A percentile compares a stretch with the other conserved stretches of the same genome.
phyloP scores from a whole-genome alignment of 2,797 vertebrate species.

The Miichthys miiuy region DNA sequence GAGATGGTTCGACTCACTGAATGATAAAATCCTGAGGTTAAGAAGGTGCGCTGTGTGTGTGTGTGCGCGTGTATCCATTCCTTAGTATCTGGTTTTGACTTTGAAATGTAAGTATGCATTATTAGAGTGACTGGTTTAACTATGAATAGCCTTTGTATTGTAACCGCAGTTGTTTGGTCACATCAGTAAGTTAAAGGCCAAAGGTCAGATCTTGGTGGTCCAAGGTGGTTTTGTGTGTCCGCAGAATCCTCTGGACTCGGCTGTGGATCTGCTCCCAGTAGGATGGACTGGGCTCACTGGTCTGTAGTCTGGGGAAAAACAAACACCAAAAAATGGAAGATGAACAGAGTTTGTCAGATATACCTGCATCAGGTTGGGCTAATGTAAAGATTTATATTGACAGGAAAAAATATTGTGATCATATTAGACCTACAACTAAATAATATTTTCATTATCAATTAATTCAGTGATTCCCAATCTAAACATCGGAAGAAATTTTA shows the following conservation, averaged over 20 bases:
- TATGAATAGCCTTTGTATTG: background rate
- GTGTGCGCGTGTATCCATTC: background rate
- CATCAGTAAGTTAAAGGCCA: slow-evolving; percentile 37
- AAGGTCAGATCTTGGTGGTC: slow-evolving; percentile 64
- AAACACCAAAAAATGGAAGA: background rate
- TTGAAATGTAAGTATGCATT: background rate
- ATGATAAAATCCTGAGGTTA: slow-evolving; percentile 34
- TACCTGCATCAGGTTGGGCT: background rate
- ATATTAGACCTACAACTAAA: background rate
- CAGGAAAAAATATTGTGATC: background rate
- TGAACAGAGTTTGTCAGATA: background rate
- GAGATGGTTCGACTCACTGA: slow-evolving; percentile 21
- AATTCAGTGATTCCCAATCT: background rate
- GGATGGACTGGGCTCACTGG: slow-evolving; percentile 83
- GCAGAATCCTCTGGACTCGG: slow-evolving; percentile 92
- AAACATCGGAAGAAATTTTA: background rate
- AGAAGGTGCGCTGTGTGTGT: background rate
- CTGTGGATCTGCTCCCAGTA: slow-evolving; percentile 93
- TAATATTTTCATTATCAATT: background rate
- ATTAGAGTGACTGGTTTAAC: background rate
- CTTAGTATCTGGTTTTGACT: background rate
- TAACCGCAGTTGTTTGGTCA: background rate
- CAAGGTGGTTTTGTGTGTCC: slow-evolving; percentile 86
- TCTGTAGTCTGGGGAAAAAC: slow-evolving; percentile 84
- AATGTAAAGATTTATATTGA: background rate